These are phyloP conservation scores for Scaptomyza polygonia DNA, from an alignment of 2,888 invertebrate species.

Conservation along the genomic window DNA sequence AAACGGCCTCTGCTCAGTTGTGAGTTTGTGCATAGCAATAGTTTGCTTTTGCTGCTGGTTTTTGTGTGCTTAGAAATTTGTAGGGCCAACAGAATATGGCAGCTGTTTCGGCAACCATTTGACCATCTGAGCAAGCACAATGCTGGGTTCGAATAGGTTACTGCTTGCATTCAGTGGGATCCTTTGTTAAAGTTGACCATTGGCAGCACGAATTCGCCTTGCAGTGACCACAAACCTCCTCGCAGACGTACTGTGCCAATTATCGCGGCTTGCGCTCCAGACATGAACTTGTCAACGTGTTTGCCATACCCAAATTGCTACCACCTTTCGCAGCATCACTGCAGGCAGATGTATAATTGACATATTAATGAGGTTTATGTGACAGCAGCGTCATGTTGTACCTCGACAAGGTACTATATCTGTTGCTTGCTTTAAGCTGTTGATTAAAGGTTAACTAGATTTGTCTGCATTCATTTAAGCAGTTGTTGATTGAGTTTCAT, in stretches of 20 bases:
- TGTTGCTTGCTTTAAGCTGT: neutral
- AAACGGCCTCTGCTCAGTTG: no score
- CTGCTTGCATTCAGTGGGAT: neutral
- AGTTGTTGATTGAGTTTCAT: neutral
- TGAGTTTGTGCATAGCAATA: neutral
- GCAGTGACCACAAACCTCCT: neutral
- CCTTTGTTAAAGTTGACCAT: conserved; percentile 15
- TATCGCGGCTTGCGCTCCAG: neutral
- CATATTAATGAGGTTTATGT: neutral
- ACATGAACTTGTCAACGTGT: neutral
- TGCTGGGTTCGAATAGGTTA: neutral
- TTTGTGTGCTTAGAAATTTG: neutral
- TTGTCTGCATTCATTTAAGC: neutral
- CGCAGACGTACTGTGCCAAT: conserved; percentile 5
- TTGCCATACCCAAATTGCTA: neutral
- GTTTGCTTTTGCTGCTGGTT: neutral
- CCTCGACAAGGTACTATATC: neutral
- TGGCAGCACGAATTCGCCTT: neutral
- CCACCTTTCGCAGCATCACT: no score
- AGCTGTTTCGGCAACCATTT: conserved; percentile 1
- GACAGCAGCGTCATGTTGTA: neutral
- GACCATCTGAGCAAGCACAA: conserved; percentile 5
- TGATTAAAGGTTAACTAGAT: neutral
- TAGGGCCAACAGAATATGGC: neutral
- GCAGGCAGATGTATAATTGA: neutral